Percentiles rank a stretch among this genome's conserved stretches.
phyloP scores from a whole-genome alignment of 2,113 vertebrate species.

The Rhinogobius similis region DNA sequence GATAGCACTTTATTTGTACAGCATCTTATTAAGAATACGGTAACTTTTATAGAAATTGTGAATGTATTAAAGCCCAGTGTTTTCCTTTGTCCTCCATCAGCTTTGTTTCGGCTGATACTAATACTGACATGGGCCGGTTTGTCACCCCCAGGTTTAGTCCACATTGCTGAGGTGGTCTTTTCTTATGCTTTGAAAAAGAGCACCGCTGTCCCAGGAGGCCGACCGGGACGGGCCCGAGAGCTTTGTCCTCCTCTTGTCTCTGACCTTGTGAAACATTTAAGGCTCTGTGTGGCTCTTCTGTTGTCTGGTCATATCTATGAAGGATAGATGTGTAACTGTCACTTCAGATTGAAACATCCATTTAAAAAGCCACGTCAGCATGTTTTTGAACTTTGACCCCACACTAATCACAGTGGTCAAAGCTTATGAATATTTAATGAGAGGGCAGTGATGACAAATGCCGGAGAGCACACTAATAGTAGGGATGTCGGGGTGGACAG shows the following conservation, averaged over 20 bases:
- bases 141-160: slow-evolving; percentile 2
- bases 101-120: not conserved
- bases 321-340: slow-evolving; percentile 22
- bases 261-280: slow-evolving; percentile 56
- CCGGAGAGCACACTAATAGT: not conserved
- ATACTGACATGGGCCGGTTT: not conserved
- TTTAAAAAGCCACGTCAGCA: slow-evolving; percentile 19
- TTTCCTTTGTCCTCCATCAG: not conserved
- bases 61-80: not conserved
- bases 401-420: slow-evolving; percentile 28
- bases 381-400: slow-evolving; percentile 47
- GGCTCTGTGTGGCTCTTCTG: slow-evolving; percentile 31
- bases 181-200: slow-evolving; percentile 25
- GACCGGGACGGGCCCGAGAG: slow-evolving; percentile 1
- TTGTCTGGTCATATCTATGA: too few species aligned
- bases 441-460: not conserved
- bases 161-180: slow-evolving; percentile 26
- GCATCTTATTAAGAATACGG: too few species aligned
- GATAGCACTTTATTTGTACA: too few species aligned
- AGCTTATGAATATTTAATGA: slow-evolving; percentile 56
- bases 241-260: slow-evolving; percentile 18
- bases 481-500: not conserved
- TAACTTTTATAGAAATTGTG: not conserved
- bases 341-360: slow-evolving; percentile 28
- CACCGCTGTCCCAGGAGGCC: slow-evolving; percentile 7